Evolutionary conservation across 2,888 invertebrate genomes (phyloP), one percentile per base, ranked within the genome.

Genomic region (Meteorus cinctellus): DNA sequence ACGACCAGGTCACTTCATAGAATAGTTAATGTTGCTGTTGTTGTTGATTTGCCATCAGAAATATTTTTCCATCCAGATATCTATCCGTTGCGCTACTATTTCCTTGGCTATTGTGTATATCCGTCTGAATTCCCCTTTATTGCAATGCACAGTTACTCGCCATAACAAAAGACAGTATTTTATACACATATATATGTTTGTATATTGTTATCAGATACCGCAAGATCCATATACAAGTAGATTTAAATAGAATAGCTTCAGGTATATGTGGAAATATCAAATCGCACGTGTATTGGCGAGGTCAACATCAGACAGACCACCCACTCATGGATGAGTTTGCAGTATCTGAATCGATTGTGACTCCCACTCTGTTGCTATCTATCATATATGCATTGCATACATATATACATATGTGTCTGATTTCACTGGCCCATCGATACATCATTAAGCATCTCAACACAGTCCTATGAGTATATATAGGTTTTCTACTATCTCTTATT

Each of bases 301-400:
- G 66, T 67, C 14, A 31, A 29, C 45, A 16, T 68, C 27, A 31
- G 66, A 36, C 24, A 41, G n/a, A 36, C 41, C 48, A 68, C 27
- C 55, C 51, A 78, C 63, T 76, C 68, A 69, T 77, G 76, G 75
- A 76, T 80, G 77, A 74, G 71, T 74, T 78, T 78, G 73, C 74
- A 74, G 75, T 75, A 78, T 78, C 76, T 74, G 62, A 75, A 78
- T 79, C 78, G 78, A 79, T 74, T 51, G 73, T 34, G n/a, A 59
- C 24, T 51, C 36, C 19, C 67, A 41, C 31, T 67, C 67, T n/a
- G 19, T 45, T 29, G 4, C 72, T 45, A 45, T 34, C 36, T 27
- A 31, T 70, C 24, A 16, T 31, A 69, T 12, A 68, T 29, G 41
- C 19, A 41, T 66, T 4, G n/a, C 19, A 55, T 24, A 55, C 24